Percentiles rank a stretch among this genome's conserved stretches.
phyloP scores from a whole-genome alignment of 2,888 invertebrate genomes.

The Boloria selene region DNA sequence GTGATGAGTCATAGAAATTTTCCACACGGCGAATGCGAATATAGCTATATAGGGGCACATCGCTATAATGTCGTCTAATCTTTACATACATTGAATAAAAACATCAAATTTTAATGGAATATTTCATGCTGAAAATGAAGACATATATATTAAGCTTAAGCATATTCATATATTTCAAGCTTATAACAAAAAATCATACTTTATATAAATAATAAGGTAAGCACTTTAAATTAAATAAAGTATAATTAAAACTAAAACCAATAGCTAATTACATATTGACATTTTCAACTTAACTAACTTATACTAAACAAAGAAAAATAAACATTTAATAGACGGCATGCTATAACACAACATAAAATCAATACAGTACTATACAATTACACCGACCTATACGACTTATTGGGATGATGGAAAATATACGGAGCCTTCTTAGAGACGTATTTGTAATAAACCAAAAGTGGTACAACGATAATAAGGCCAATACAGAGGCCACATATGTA shows the following conservation, averaged over 20 bases:
- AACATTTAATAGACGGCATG: background rate
- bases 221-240: too few species aligned
- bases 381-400: background rate
- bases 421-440: background rate
- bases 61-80: background rate
- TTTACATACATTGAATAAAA: background rate
- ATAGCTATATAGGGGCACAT: background rate
- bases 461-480: conserved; percentile 1
- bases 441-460: conserved; percentile 6
- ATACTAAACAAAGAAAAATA: too few species aligned
- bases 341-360: background rate
- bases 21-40: background rate
- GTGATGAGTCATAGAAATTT: conserved; percentile 14
- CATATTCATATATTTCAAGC: background rate
- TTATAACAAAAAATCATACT: too few species aligned
- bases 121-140: background rate
- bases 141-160: background rate
- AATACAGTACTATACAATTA: background rate
- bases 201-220: too few species aligned
- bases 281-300: too few species aligned
- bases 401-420: conserved; percentile 3
- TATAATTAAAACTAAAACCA: too few species aligned
- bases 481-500: conserved; percentile 10
- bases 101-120: background rate
- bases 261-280: too few species aligned